These are phyloP conservation scores for Dilophus febrilis DNA, from an alignment of 2,888 invertebrate species.

Conservation along the genomic window DNA sequence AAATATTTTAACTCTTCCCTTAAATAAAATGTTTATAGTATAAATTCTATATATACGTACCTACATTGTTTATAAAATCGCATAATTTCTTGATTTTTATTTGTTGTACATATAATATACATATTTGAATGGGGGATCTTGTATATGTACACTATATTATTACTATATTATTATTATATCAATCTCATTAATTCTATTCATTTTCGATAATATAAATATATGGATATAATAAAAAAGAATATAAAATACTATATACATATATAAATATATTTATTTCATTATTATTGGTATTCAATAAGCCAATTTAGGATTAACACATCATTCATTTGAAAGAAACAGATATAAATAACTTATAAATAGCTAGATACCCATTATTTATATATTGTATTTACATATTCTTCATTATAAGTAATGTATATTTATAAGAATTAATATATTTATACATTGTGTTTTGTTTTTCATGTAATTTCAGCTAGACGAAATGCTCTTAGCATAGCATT, in stretches of 20 bases:
- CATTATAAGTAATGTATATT: neutral
- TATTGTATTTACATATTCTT: too few species aligned
- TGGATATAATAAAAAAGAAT: neutral
- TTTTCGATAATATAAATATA: neutral
- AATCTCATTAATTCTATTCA: too few species aligned
- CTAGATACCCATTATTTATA: neutral
- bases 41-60: too few species aligned
- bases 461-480: constrained; percentile 51
- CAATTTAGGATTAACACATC: neutral
- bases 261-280: neutral
- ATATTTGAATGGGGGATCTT: too few species aligned
- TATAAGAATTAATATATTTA: neutral
- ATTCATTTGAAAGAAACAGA: neutral
- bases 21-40: neutral
- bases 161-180: neutral
- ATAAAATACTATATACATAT: too few species aligned
- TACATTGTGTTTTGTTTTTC: constrained; percentile 7
- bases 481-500: constrained; percentile 56
- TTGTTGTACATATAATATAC: too few species aligned
- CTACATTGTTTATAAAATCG: neutral
- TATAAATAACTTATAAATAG: too few species aligned
- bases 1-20: neutral
- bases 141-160: neutral
- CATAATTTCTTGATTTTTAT: neutral
- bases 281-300: constrained; percentile 3